A percentile compares a stretch with the other conserved stretches of the same genome.
phyloP scores from a whole-genome alignment of 2,888 invertebrate genomes.

The Polylopha cassiicola region DNA sequence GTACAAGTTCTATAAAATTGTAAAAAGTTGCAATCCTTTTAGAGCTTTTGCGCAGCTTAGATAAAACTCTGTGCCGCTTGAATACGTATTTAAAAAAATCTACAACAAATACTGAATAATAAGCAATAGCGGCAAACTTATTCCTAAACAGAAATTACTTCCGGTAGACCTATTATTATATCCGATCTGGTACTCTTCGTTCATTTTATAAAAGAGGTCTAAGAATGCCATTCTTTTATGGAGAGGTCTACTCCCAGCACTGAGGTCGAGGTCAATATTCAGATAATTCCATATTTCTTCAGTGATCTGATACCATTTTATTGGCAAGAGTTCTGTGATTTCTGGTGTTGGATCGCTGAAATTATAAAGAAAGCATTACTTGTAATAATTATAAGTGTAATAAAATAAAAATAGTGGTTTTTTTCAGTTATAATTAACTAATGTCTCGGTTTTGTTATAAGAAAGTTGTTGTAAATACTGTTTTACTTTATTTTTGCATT shows the following conservation, averaged over 20 bases:
- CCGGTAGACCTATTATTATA: too few relatives aligned
- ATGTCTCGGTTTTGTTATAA: too few relatives aligned
- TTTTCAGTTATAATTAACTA: neutral
- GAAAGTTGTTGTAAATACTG: too few relatives aligned
- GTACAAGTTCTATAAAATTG: too few relatives aligned
- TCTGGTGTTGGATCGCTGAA: conserved; percentile 49
- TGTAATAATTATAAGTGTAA: neutral
- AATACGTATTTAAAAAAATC: too few relatives aligned
- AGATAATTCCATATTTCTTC: conserved; percentile 32
- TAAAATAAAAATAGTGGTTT: neutral
- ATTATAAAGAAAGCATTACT: neutral
- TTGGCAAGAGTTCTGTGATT: conserved; percentile 36
- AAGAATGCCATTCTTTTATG: conserved; percentile 32
- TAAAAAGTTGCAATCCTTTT: too few relatives aligned
- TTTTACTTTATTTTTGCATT: too few relatives aligned
- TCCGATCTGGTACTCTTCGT: neutral
- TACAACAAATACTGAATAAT: too few relatives aligned
- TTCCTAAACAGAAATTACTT: too few relatives aligned
- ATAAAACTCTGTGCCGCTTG: too few relatives aligned
- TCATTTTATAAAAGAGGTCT: conserved; percentile 1
- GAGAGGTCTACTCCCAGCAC: conserved; percentile 31
- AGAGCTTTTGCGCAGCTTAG: too few relatives aligned
- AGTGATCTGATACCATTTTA: conserved; percentile 43
- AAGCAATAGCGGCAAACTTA: too few relatives aligned
- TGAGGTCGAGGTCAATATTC: conserved; percentile 33